These are phyloP conservation scores for Parotia lawesii DNA, from an alignment of 2,113 vertebrate genomes.

Conservation along the genomic window DNA sequence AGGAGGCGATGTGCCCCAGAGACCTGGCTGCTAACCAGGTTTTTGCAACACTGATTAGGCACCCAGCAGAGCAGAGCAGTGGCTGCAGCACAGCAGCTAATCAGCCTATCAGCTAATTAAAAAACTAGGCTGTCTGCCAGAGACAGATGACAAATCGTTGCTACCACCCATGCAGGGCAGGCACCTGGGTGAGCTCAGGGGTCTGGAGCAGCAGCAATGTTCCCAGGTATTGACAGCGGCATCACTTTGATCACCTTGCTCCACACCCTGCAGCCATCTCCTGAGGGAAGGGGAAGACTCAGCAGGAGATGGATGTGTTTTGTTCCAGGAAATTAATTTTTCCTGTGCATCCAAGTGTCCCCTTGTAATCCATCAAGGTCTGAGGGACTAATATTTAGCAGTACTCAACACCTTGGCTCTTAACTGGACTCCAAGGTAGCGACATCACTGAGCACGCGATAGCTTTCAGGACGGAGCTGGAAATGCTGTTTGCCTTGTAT, in stretches of 20 bases:
- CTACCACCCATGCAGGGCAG: background rate
- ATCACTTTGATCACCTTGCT: accelerated
- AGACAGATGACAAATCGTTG: background rate
- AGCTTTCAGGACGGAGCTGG: background rate
- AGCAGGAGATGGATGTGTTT: background rate
- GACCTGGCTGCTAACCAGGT: accelerated
- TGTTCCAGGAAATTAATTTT: constrained; percentile 27
- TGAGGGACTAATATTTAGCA: background rate
- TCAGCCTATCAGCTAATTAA: constrained; percentile 23
- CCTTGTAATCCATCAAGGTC: background rate
- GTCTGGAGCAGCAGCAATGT: background rate
- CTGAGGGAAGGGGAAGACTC: background rate
- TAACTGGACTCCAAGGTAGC: background rate
- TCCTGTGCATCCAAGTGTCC: background rate
- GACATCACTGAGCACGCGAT: accelerated
- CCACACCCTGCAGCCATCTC: background rate
- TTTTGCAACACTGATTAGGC: background rate
- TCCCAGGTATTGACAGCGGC: background rate
- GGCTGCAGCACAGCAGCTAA: background rate
- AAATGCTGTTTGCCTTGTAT: background rate
- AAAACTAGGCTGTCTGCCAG: constrained; percentile 13
- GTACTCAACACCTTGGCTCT: background rate
- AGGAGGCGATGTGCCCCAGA: accelerated
- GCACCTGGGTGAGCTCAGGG: background rate
- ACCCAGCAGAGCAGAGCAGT: background rate